Evolutionary conservation across 2,888 invertebrate species (phyloP), one percentile per base, ranked within the genome.

Genomic region (Siphonodentalium dalli): DNA sequence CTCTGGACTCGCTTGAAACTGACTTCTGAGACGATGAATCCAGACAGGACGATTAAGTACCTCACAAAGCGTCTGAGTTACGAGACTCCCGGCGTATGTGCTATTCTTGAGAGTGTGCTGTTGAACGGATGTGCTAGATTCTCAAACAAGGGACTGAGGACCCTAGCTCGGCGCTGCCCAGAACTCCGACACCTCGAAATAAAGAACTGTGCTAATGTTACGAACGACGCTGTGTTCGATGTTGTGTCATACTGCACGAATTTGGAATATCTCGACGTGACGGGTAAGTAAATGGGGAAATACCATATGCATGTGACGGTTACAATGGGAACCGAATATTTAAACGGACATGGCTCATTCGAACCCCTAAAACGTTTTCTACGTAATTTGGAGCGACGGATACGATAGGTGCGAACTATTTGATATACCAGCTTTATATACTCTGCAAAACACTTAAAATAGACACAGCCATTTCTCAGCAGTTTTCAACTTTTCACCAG

Each of bases 181-280:
- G 90, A 91, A 77, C 83, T 93, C 52, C 88, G 90, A 5, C 90
- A 90, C 72, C 83, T 93, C 47, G 91, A 92, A 59, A 84, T 92
- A 45, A 90, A 90, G 57, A 88, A 88, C 2, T 90, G 91, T 64
- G 85, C 86, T 44, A 87, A 87, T 55, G 86, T 93, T 68, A 89
- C 90, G 44, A 91, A 92, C 68, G 85, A 88, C 39, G 88, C 91
- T 0, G 80, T 93, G 45, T 88, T 88, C 47, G 92, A 93, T 66
- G 86, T 92, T 8, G 87, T 90, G 48, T 88, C 90, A 3, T 88
- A 89, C 74, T 90, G 92, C 78, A 86, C 87, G 60, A 90, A 90
- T 79, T 83, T 93, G 52, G 89, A 91, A 82, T 91, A 92, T 81
- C 86, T 93, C 42, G 92, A 93, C 82, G 86, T 92, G 21, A 90